phyloP scores from a whole-genome alignment of 1,140 invertebrate genomes.

The Medauroidea extradentata region DNA sequence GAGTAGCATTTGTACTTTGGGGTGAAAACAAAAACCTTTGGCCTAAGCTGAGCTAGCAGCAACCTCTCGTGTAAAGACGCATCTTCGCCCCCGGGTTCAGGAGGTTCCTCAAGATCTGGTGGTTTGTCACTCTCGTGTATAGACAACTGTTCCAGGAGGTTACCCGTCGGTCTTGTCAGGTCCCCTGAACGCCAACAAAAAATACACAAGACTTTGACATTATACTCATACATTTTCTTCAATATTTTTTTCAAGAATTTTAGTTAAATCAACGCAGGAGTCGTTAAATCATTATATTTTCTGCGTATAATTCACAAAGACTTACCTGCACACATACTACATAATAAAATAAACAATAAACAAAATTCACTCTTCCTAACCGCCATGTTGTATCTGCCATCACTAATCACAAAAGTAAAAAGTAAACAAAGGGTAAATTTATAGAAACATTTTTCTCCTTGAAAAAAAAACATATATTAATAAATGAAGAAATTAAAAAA shows the following conservation, averaged over 20 bases:
- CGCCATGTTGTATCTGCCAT: constrained; percentile 18
- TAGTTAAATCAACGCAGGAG: background rate
- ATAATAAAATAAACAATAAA: constrained; percentile 17
- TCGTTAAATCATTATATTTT: background rate
- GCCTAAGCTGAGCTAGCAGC: constrained; percentile 9
- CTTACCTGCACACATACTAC: constrained; percentile 14
- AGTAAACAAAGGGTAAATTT: too few species aligned
- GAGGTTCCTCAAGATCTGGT: constrained; percentile 1
- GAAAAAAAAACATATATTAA: too few species aligned
- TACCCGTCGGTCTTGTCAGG: background rate
- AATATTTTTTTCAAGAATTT: background rate
- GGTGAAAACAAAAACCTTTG: constrained; percentile 1
- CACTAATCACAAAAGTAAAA: constrained; percentile 18
- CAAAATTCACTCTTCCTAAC: constrained; percentile 13
- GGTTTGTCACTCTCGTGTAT: constrained; percentile 1
- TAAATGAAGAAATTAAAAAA: too few species aligned
- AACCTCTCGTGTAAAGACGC: constrained; percentile 2
- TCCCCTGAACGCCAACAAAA: background rate
- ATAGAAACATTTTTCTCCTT: too few species aligned
- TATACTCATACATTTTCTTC: background rate
- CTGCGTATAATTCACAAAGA: background rate
- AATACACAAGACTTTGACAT: background rate
- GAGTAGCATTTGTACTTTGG: constrained; percentile 31
- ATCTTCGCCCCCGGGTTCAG: constrained; percentile 1
- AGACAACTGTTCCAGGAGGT: background rate